phyloP scores from a whole-genome alignment of 2,113 vertebrate species.

The Galbula dea region DNA sequence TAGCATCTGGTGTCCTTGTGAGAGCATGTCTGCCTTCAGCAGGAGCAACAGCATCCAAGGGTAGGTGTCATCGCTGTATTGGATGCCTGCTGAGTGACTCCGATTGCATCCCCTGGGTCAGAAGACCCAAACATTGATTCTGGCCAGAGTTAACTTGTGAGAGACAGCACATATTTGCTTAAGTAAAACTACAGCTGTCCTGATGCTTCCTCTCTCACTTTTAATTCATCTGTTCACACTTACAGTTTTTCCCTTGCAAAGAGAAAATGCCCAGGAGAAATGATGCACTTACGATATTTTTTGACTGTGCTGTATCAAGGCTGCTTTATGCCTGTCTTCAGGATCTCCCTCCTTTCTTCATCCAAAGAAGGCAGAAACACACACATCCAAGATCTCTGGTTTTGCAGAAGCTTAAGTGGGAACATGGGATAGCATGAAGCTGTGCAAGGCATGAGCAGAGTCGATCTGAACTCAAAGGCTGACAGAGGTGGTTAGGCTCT shows the following conservation, averaged over 20 bases:
- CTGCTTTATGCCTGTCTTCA: neutral
- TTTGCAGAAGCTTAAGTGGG: neutral
- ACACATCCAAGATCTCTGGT: neutral
- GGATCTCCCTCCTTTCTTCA: neutral
- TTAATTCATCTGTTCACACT: constrained; percentile 40
- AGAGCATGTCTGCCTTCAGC: constrained; percentile 36
- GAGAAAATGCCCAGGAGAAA: constrained; percentile 13
- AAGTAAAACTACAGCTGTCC: constrained; percentile 9
- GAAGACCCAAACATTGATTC: neutral
- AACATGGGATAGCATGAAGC: neutral
- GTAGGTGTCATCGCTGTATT: neutral
- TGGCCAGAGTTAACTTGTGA: neutral
- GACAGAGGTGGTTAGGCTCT: neutral
- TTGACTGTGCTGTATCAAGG: neutral
- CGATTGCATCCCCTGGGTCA: neutral
- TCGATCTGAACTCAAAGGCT: neutral
- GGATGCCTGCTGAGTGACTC: constrained; percentile 16
- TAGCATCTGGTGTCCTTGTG: constrained; percentile 39
- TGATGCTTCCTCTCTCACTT: constrained; percentile 18
- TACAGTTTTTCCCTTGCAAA: neutral
- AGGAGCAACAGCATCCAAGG: constrained; percentile 4
- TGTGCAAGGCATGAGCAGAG: neutral
- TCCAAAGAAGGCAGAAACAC: neutral
- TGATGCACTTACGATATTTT: neutral
- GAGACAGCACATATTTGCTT: neutral